These are phyloP conservation scores for Agrotis segetum DNA, from an alignment of 2,888 invertebrate species.

Conservation along the genomic window DNA sequence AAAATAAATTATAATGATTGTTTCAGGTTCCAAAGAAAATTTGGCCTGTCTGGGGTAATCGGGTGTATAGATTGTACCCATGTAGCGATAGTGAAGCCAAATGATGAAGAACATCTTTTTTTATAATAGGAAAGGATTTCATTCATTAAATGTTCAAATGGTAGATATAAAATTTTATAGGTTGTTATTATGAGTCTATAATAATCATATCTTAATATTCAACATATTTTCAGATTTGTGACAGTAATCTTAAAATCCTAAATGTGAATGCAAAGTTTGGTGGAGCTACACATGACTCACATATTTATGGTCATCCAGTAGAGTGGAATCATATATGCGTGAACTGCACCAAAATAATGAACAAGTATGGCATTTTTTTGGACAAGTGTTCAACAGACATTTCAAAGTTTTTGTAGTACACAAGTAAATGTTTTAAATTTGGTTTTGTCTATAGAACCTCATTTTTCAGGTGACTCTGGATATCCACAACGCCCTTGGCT, in stretches of 20 bases:
- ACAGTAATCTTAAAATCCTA: not conserved
- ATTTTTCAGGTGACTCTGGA: constrained; percentile 5
- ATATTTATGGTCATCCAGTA: constrained; percentile 1
- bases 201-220: not conserved
- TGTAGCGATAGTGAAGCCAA: constrained; percentile 4
- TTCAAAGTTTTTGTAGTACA: too few relatives aligned
- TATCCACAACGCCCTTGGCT: constrained; percentile 9
- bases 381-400: too few relatives aligned
- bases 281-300: constrained; percentile 8
- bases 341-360: constrained; percentile 11
- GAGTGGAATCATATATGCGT: constrained; percentile 4
- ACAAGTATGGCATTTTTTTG: constrained; percentile 6
- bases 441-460: not conserved
- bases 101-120: constrained; percentile 7
- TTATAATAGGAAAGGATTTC: constrained; percentile 10
- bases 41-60: constrained; percentile 7
- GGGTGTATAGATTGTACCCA: constrained; percentile 8
- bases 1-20: not conserved
- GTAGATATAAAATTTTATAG: not conserved
- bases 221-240: constrained; percentile 3
- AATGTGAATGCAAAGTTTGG: constrained; percentile 7
- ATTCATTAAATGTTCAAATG: constrained; percentile 6
- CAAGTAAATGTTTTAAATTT: too few relatives aligned
- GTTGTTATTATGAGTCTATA: not conserved
- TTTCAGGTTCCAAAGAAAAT: constrained; percentile 7